These are phyloP conservation scores for Orchesella flavescens DNA, from an alignment of 2,888 invertebrate genomes.

Conservation along the genomic window DNA sequence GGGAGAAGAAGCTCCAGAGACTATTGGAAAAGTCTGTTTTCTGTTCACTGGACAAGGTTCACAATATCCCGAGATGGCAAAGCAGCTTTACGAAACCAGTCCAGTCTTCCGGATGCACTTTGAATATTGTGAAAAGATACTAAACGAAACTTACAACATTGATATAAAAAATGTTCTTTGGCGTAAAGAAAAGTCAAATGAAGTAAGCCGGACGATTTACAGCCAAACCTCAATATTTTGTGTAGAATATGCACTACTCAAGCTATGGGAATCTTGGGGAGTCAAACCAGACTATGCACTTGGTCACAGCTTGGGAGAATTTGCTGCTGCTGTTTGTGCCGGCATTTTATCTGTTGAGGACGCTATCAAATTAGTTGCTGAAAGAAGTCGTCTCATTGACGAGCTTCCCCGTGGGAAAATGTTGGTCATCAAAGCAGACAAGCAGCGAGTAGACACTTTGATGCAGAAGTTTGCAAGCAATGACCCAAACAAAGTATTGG, in stretches of 20 bases:
- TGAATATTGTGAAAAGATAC: conserved; percentile 39
- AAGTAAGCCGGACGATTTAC: conserved; percentile 49
- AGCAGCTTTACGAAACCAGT: conserved; percentile 31
- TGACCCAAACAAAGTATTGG: neutral
- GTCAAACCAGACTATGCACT: conserved; percentile 57
- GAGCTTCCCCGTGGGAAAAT: conserved; percentile 44
- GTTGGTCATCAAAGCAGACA: conserved; percentile 42
- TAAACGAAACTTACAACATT: conserved; percentile 19
- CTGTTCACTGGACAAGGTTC: conserved; percentile 51
- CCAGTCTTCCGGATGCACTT: conserved; percentile 55
- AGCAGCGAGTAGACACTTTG: neutral
- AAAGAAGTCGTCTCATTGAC: conserved; percentile 51
- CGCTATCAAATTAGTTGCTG: conserved; percentile 55
- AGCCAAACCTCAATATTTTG: conserved; percentile 64
- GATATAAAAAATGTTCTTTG: conserved; percentile 41
- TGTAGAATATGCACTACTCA: conserved; percentile 51
- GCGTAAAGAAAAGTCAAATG: neutral
- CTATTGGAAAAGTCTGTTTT: conserved; percentile 43
- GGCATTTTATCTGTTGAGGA: conserved; percentile 48
- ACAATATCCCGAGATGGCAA: conserved; percentile 55
- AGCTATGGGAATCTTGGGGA: conserved; percentile 58
- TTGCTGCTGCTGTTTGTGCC: conserved; percentile 56
- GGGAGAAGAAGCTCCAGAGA: neutral
- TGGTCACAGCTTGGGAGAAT: conserved; percentile 65
- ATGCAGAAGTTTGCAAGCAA: conserved; percentile 12